Conservation (phyloP, 2,888 invertebrate genomes). For the Tuta absoluta region DNA sequence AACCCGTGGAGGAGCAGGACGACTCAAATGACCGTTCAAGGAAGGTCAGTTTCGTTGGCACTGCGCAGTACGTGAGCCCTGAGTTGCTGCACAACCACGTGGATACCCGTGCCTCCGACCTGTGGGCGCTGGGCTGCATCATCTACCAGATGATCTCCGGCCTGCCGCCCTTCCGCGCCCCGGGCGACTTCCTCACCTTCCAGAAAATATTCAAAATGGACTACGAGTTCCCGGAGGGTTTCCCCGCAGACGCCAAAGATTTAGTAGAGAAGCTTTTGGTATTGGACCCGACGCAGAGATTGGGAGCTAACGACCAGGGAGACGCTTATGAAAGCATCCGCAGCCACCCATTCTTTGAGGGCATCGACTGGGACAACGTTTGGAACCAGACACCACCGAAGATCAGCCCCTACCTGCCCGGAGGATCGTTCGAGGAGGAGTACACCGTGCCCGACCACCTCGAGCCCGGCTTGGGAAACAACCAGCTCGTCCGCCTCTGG, state of each 20-base stretch:
- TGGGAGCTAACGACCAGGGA: conserved; percentile 89
- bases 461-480: conserved; percentile 93
- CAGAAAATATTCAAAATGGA: conserved; percentile 96
- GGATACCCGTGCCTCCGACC: conserved; percentile 90
- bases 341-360: conserved; percentile 92
- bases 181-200: conserved; percentile 97
- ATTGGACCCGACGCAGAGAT: conserved; percentile 88
- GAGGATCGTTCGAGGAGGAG: conserved; percentile 84
- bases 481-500: conserved; percentile 88
- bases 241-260: conserved; percentile 92
- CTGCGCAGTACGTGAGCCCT: conserved; percentile 99
- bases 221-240: conserved; percentile 96
- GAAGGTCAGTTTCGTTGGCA: conserved; percentile 96
- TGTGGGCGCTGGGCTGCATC: conserved; percentile 99
- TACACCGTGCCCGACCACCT: conserved; percentile 88
- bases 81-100: conserved; percentile 93
- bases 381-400: conserved; percentile 89
- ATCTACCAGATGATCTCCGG: conserved; percentile 98
- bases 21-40: conserved; percentile 75
- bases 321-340: conserved; percentile 90
- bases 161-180: conserved; percentile 93
- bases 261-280: conserved; percentile 93
- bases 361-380: conserved; percentile 90
- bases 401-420: conserved; percentile 90
- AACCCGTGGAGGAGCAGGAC: conserved; percentile 55